A percentile compares a stretch with the other conserved stretches of the same genome.
Conservation (phyloP, 1,140 invertebrate genomes). For the Pollicipes pollicipes region DNA sequence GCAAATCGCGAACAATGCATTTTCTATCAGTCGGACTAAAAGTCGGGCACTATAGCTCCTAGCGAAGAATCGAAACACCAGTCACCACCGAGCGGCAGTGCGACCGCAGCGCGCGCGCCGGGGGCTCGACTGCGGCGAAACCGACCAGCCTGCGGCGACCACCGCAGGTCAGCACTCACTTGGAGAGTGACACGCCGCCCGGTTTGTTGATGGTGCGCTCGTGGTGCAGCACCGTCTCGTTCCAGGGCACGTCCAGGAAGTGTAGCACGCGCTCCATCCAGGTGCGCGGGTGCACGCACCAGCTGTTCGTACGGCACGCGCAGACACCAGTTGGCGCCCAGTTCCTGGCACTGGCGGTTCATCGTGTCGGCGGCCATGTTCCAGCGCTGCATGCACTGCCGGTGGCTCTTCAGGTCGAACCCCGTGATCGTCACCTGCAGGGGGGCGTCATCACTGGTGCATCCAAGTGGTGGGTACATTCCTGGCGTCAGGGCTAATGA, state of each 20-base stretch:
- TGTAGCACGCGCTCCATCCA: slow-evolving; percentile 77
- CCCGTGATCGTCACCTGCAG: slow-evolving; percentile 86
- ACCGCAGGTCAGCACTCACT: slow-evolving; percentile 13
- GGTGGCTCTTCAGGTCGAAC: slow-evolving; percentile 82
- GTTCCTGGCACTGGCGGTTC: slow-evolving; percentile 78
- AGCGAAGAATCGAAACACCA: no score
- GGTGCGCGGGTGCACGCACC: slow-evolving; percentile 72
- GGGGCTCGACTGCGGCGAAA: no score
- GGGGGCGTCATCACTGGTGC: not conserved
- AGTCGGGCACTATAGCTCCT: no score
- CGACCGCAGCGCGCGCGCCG: no score
- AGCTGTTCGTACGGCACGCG: slow-evolving; percentile 91
- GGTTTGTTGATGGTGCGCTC: slow-evolving; percentile 92
- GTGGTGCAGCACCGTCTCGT: slow-evolving; percentile 89
- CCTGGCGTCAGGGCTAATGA: no score
- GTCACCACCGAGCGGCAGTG: no score
- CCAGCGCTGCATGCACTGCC: slow-evolving; percentile 89
- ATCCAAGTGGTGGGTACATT: no score
- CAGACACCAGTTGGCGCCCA: slow-evolving; percentile 71
- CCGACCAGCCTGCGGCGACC: no score
- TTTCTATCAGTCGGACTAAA: no score
- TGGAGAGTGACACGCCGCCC: slow-evolving; percentile 57
- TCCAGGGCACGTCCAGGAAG: slow-evolving; percentile 88
- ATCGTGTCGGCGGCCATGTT: slow-evolving; percentile 85
- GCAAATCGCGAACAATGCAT: no score